Evolutionary conservation across 1,140 invertebrate species (phyloP).

Genomic region (Copidosoma floridanum): DNA sequence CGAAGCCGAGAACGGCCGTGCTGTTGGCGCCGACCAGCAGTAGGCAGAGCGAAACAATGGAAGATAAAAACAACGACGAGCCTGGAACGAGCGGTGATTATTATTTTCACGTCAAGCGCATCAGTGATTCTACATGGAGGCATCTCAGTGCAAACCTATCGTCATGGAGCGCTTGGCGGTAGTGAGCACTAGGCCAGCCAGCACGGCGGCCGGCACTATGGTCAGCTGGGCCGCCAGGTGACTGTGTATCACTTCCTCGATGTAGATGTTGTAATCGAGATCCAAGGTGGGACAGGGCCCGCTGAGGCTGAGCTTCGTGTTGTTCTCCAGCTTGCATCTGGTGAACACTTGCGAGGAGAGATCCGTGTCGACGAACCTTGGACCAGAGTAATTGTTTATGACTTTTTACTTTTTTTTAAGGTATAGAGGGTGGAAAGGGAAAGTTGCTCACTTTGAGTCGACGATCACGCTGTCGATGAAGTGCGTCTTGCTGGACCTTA

Average conservation of each 20-base stretch:
- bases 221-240: constrained; percentile 48
- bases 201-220: constrained; percentile 43
- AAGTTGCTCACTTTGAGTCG: constrained; percentile 51
- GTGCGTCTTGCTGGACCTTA: constrained; percentile 58
- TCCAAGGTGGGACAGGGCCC: constrained; percentile 48
- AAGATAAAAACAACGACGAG: constrained; percentile 46
- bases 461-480: constrained; percentile 56
- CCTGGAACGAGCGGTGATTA: constrained; percentile 24
- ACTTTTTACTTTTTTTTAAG: background rate
- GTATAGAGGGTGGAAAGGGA: background rate
- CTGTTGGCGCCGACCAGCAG: constrained; percentile 41
- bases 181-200: constrained; percentile 43
- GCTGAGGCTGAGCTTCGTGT: constrained; percentile 49
- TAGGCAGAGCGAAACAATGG: constrained; percentile 41
- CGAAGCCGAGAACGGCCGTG: constrained; percentile 44
- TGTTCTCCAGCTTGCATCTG: constrained; percentile 54
- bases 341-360: constrained; percentile 54
- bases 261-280: constrained; percentile 52
- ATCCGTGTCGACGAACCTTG: constrained; percentile 59
- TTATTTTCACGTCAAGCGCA: no score
- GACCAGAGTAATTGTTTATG: background rate
- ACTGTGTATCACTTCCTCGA: constrained; percentile 47
- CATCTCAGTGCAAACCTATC: constrained; percentile 37
- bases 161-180: constrained; percentile 46
- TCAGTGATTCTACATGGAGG: no score